Evolutionary conservation across 2,888 invertebrate genomes (phyloP).

Genomic region (Nesidiocoris tenuis): DNA sequence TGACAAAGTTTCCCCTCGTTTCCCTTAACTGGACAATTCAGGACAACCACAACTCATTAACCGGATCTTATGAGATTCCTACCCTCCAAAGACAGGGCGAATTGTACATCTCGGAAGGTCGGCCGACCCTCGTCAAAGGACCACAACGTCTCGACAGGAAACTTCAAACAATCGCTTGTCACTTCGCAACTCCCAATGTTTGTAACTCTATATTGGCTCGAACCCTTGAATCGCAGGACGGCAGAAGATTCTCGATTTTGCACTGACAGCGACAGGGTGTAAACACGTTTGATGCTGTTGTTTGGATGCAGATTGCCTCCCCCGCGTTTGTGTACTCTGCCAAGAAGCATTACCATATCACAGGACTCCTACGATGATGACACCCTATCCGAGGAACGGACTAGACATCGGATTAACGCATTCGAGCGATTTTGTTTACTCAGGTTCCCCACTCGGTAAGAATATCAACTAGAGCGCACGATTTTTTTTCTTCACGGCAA

Average conservation of each 20-base stretch:
- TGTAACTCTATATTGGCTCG: not conserved
- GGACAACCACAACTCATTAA: not conserved
- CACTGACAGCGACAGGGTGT: slow-evolving; percentile 11
- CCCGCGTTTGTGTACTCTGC: not conserved
- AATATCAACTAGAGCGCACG: too few relatives aligned
- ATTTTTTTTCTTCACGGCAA: too few relatives aligned
- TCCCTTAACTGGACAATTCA: too few relatives aligned
- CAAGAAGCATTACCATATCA: slow-evolving; percentile 30
- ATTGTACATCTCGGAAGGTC: not conserved
- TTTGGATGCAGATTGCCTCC: slow-evolving; percentile 35
- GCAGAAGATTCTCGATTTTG: not conserved
- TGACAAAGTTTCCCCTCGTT: too few relatives aligned
- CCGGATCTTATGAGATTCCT: not conserved
- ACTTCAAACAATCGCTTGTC: not conserved
- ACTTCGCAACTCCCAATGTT: not conserved
- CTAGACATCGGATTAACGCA: not conserved
- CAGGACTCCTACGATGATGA: not conserved
- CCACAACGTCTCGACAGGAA: not conserved
- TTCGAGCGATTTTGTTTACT: not conserved
- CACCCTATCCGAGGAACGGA: not conserved
- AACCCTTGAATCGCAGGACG: not conserved
- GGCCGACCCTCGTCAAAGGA: not conserved
- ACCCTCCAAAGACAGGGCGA: not conserved
- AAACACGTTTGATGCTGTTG: slow-evolving; percentile 40
- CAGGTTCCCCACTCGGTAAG: too few relatives aligned